Evolutionary conservation across 2,113 vertebrate species (phyloP).

Genomic region (Carassius gibelio): DNA sequence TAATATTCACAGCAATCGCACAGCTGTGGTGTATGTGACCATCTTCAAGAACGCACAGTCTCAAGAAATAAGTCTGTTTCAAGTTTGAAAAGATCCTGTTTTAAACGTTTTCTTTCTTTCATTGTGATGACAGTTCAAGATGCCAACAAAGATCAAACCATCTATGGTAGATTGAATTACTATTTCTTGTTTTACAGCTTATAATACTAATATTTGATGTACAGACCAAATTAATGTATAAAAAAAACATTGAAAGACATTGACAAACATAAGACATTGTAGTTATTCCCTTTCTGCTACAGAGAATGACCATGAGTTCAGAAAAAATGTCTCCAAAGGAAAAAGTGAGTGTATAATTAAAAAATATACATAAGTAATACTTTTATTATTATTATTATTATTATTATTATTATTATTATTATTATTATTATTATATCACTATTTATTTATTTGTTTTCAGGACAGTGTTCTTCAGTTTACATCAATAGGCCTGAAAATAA

Average conservation of each 20-base stretch:
- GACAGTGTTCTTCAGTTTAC: not conserved
- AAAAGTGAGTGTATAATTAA: constrained; percentile 17
- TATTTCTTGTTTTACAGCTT: not conserved
- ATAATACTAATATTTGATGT: not conserved
- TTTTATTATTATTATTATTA: not conserved
- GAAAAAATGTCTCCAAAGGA: not conserved
- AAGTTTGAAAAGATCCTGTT: not conserved
- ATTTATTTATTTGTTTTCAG: not conserved
- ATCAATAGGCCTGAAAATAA: constrained; percentile 15
- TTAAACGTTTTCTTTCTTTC: not conserved
- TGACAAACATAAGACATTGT: not conserved
- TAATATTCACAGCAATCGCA: not conserved
- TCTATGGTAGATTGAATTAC: constrained; percentile 28
- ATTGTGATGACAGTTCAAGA: not conserved
- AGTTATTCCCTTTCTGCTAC: not conserved
- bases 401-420: not conserved
- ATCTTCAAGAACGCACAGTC: not conserved
- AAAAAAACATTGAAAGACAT: not conserved
- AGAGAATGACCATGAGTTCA: constrained; percentile 18
- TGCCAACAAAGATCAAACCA: constrained; percentile 12
- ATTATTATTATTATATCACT: not conserved
- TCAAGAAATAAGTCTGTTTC: not conserved
- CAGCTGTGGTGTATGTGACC: not conserved
- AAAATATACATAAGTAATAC: not conserved
- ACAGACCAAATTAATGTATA: not conserved